These are phyloP conservation scores for Trichechus manatus DNA, from an alignment of 2,113 vertebrate species.

Conservation along the genomic window DNA sequence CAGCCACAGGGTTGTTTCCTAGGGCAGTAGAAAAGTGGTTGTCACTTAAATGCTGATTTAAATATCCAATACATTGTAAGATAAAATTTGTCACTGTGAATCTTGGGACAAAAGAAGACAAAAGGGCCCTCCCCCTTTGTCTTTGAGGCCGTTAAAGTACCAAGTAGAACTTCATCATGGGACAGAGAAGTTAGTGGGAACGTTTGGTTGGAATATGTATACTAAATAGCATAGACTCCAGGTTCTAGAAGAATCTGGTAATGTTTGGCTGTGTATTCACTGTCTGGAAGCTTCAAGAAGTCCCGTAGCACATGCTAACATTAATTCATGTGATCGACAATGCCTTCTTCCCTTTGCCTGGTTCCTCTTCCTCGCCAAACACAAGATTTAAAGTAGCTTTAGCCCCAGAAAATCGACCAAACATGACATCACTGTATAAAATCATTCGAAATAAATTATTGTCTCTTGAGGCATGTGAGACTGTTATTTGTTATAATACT, in stretches of 20 bases:
- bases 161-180: neutral
- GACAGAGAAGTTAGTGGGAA: neutral
- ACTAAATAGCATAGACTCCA: neutral
- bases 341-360: neutral
- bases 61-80: neutral
- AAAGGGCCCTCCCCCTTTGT: neutral
- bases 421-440: neutral
- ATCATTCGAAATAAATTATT: neutral
- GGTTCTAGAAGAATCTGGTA: neutral
- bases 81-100: slow-evolving; percentile 13
- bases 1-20: neutral
- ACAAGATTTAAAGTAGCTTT: slow-evolving; percentile 44
- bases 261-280: neutral
- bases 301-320: neutral
- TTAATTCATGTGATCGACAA: neutral
- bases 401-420: slow-evolving; percentile 52
- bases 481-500: slow-evolving; percentile 35
- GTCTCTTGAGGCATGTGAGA: neutral
- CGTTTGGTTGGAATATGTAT: neutral
- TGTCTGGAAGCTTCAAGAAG: neutral
- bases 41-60: slow-evolving; percentile 51
- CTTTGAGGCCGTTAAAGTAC: neutral
- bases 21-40: slow-evolving; percentile 2
- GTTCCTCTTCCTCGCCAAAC: too few relatives aligned
- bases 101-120: neutral